Conservation (phyloP, 2,888 invertebrate genomes). For the Eurytoma adleriae region DNA sequence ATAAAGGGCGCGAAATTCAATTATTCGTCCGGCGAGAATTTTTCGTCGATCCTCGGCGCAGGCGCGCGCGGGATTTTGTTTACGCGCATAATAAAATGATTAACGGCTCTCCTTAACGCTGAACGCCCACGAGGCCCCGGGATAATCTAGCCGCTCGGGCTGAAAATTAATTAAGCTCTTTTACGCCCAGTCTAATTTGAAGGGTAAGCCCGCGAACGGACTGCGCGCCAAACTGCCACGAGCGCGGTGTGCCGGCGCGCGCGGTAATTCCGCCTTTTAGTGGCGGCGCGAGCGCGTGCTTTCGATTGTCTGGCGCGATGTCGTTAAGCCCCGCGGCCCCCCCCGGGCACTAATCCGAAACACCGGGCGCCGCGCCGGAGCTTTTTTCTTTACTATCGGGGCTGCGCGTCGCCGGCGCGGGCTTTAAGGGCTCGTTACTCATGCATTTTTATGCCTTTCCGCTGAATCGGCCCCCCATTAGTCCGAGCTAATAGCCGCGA, state of each 20-base stretch:
- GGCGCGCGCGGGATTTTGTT: constrained; percentile 23
- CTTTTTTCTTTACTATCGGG: constrained; percentile 38
- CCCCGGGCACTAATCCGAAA: constrained; percentile 24
- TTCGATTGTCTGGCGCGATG: constrained; percentile 44
- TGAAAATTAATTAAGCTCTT: constrained; percentile 53
- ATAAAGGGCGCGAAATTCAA: constrained; percentile 27
- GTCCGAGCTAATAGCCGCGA: not conserved
- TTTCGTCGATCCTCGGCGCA: constrained; percentile 19
- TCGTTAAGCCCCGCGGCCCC: constrained; percentile 27
- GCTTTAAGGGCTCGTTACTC: constrained; percentile 29
- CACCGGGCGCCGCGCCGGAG: constrained; percentile 6
- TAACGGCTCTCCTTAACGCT: constrained; percentile 46
- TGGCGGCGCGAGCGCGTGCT: constrained; percentile 31
- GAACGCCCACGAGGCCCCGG: constrained; percentile 33
- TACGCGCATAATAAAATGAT: constrained; percentile 49
- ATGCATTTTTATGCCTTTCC: constrained; percentile 14
- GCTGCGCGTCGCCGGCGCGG: constrained; percentile 1
- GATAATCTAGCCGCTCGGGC: constrained; percentile 45
- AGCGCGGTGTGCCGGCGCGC: not conserved
- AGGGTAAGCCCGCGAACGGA: constrained; percentile 13
- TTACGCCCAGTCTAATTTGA: constrained; percentile 50
- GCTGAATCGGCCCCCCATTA: not conserved
- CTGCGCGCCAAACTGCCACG: too few relatives aligned
- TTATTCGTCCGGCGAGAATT: constrained; percentile 35
- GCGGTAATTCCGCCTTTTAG: constrained; percentile 14